Evolutionary conservation across 2,888 invertebrate genomes (phyloP).

Genomic region (Drosophila nr. perissopoda): DNA sequence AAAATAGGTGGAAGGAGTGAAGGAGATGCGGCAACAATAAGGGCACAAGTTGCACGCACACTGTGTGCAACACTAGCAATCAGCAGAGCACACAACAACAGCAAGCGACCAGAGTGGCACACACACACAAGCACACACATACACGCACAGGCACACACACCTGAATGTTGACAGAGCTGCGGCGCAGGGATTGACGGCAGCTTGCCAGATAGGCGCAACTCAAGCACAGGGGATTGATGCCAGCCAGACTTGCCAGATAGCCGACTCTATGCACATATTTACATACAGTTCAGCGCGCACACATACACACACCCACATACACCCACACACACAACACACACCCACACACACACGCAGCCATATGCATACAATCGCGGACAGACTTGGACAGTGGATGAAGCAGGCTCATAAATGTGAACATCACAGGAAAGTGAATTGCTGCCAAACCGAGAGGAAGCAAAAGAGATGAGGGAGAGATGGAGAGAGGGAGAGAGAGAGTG

Average conservation of each 20-base stretch:
- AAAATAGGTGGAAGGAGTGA: background rate
- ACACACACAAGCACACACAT: constrained; percentile 24
- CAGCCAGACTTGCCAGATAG: constrained; percentile 43
- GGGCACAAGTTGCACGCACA: constrained; percentile 53
- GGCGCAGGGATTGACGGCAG: constrained; percentile 14
- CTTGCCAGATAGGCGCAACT: constrained; percentile 37
- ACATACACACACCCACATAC: constrained; percentile 4
- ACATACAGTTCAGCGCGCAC: constrained; percentile 69
- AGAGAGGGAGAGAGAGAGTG: no score
- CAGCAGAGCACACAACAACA: constrained; percentile 34
- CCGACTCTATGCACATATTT: constrained; percentile 68
- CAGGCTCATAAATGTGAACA: constrained; percentile 61
- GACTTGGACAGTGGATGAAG: constrained; percentile 7
- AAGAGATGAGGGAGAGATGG: constrained; percentile 1
- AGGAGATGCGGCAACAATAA: constrained; percentile 50
- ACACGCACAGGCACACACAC: constrained; percentile 23
- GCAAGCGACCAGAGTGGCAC: constrained; percentile 3
- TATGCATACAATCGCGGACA: constrained; percentile 6
- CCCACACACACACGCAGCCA: background rate
- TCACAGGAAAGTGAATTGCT: constrained; percentile 64
- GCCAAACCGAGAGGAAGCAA: constrained; percentile 34
- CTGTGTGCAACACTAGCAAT: constrained; percentile 56
- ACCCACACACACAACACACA: background rate
- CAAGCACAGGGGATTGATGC: constrained; percentile 3
- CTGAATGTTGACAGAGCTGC: constrained; percentile 15